Evolutionary conservation across 1,140 invertebrate species (phyloP), one percentile per base, ranked within the genome.

Genomic region (Zophobas atratus): DNA sequence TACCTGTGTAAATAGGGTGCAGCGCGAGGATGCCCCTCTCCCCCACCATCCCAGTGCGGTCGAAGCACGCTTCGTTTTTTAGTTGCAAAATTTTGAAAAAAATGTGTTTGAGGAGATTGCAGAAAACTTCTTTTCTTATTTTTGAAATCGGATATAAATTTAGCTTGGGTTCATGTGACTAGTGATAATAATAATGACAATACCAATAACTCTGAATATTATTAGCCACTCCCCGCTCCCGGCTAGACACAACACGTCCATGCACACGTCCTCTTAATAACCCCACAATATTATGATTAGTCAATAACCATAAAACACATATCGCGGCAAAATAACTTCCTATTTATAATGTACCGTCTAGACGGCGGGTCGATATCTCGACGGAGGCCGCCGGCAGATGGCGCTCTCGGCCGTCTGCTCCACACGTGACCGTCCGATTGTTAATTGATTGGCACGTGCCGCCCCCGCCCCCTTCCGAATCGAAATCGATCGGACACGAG

Each of bases 281-380:
- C 72, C 55, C 70, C 41, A 41, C 53, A 57, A 48, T 60, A 76
- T 70, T 77, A 77, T 77, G 76, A 80, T 80, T 80, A 77, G 79
- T 77, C 76, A 76, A 80, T 80, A 80, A 80, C 79, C 75, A 78
- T 80, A 80, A 80, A 80, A 78, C 78, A 77, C 77, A 80, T 80
- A 80, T 78, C 70, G 76, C 76, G 76, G 56, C 56, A 71, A 76
- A 78, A 78, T 75, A 78, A 80, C 77, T 80, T 80, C 79, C 79
- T 80, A 80, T 80, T 80, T 78, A 80, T 80, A 80, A 80, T 80
- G 77, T 70, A 67, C 77, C 49, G 79, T 80, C 79, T 80, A 80
- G 79, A 80, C 79, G 73, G 76, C 74, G 46, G 72, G 74, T 77
- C 76, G 76, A 73, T 72, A 60, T 67, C 60, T 56, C 39, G 70